Evolutionary conservation across 2,797 vertebrate genomes (phyloP).

Genomic region (Apogon talboti): DNA sequence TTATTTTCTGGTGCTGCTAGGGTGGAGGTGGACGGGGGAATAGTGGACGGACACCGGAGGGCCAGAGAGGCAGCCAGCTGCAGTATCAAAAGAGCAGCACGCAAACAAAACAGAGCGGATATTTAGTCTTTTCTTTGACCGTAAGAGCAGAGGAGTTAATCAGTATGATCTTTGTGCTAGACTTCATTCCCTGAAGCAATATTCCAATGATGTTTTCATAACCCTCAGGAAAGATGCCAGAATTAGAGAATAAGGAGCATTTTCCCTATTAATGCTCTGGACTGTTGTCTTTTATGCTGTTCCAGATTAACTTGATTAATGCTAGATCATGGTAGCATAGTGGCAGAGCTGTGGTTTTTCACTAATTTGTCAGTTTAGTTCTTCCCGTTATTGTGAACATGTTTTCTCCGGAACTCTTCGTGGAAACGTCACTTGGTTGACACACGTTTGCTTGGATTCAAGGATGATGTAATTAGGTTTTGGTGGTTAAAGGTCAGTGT

Average conservation of each 20-base stretch:
- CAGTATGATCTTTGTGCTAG: slow-evolving; percentile 34
- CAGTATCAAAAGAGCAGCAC: slow-evolving; percentile 55
- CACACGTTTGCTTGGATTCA: too few species aligned
- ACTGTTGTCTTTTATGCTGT: not conserved
- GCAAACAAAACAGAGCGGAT: slow-evolving; percentile 39
- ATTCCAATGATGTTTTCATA: slow-evolving; percentile 12
- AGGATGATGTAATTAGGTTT: too few species aligned
- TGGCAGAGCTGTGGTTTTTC: too few species aligned
- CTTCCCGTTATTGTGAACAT: too few species aligned
- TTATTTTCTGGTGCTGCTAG: slow-evolving; percentile 65
- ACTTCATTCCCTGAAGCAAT: slow-evolving; percentile 4
- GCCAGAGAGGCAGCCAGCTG: too few species aligned
- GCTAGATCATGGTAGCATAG: too few species aligned
- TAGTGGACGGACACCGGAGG: slow-evolving; percentile 48
- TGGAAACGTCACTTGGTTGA: too few species aligned
- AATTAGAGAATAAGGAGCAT: not conserved
- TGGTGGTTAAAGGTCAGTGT: too few species aligned
- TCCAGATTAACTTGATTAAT: not conserved
- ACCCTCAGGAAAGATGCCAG: slow-evolving; percentile 11
- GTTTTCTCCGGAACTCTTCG: too few species aligned
- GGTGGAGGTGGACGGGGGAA: slow-evolving; percentile 69
- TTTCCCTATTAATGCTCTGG: slow-evolving; percentile 1
- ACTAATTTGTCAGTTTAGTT: too few species aligned
- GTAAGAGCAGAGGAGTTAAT: slow-evolving; percentile 20
- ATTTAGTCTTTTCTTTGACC: slow-evolving; percentile 32